Base-by-base conservation (phyloP, 2,113 vertebrate genomes). In the Ardeotis arabs region DNA sequence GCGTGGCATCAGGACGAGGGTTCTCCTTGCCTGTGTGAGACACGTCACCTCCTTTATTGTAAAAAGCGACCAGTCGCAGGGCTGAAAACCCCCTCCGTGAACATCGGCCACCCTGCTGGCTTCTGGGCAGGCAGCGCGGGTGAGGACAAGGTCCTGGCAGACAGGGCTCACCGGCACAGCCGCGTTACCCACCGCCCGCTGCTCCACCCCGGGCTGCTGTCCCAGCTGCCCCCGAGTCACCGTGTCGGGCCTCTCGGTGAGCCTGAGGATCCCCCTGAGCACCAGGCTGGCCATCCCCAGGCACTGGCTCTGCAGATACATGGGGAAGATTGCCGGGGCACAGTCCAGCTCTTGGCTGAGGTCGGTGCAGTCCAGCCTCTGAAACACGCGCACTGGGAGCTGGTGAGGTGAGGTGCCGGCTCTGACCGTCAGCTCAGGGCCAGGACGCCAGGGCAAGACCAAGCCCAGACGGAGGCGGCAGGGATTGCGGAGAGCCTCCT, bases 1-100 rank as follows among this genome's bases (percentile, higher is more conserved):
- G 3, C 8, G 2, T 0, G 50, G 75, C 67, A 80, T 49, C 76
- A 88, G 58, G 41, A 27, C 16, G 2, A 80, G 76, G n/a, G 58
- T 49, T 72, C 16, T 47, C 49, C 6, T 49, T 72, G 41, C 85
- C 85, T 80, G 75, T 15, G 29, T 27, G 49, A 88, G 44, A 80
- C 75, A 37, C 6, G 3, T 12, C 53, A 52, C 9, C 63, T 60
- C 52, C 29, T 13, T 50, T 59, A n/a, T 58, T 31, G 44, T 66
- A 44, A 58, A 41, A 35, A 41, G 41, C 2, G 3, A 47, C 56
- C 0, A 1, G 17, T 10, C 3, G 2, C n/a, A 55, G 49, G n/a
- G 29, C 20, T 16, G 24, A 28, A 29, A 72, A 47, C 9, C 17
- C 49, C 27, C 47, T 55, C 33, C 1, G 2, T 0, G 2, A n/a